Percentiles rank a stretch among this genome's conserved stretches.
Evolutionary conservation across 2,113 vertebrate species (phyloP).

Genomic region (Podilymbus podiceps): DNA sequence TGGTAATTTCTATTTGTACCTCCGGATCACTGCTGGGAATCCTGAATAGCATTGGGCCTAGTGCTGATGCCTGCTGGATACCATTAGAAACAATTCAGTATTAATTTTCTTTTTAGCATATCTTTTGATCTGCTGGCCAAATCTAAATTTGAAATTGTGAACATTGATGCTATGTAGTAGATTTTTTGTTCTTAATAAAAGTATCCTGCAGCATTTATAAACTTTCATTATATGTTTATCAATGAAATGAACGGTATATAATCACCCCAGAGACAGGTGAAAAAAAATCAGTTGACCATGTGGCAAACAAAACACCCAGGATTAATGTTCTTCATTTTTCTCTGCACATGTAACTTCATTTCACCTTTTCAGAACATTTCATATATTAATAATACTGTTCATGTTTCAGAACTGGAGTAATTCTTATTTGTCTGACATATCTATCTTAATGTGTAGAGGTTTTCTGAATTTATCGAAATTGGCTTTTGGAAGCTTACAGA

Average conservation of each 20-base stretch:
- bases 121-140: neutral
- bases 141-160: neutral
- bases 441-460: neutral
- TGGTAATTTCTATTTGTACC: neutral
- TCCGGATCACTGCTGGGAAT: neutral
- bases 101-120: neutral
- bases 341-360: neutral
- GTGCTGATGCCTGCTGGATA: neutral
- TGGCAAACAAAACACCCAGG: neutral
- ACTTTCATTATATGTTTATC: neutral
- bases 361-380: neutral
- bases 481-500: neutral
- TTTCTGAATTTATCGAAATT: neutral
- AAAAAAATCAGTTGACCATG: neutral
- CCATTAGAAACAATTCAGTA: neutral
- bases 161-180: neutral
- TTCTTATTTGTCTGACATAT: neutral
- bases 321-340: neutral
- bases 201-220: neutral
- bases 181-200: neutral
- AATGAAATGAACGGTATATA: neutral
- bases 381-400: neutral
- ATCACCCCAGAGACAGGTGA: neutral
- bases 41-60: neutral
- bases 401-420: neutral